Conservation (phyloP, 2,797 vertebrate species). For the Anguilla anguilla region DNA sequence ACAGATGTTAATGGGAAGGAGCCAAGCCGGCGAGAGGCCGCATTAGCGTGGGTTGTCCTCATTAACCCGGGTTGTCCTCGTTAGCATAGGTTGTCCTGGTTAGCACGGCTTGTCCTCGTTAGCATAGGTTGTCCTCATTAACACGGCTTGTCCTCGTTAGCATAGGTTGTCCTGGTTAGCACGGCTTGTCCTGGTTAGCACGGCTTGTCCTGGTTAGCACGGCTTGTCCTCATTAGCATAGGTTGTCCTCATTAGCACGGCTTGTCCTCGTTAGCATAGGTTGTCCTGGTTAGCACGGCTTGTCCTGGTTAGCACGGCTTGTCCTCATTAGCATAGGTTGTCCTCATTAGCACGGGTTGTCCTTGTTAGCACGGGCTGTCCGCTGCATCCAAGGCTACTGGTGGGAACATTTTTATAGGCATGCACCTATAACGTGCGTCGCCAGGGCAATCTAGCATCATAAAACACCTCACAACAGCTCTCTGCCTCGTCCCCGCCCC, state of each 20-base stretch:
- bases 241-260: background rate
- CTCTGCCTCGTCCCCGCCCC: background rate
- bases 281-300: too few relatives aligned
- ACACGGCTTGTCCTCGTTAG: background rate
- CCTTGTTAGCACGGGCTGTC: background rate
- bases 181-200: background rate
- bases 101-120: background rate
- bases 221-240: background rate
- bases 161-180: background rate
- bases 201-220: background rate
- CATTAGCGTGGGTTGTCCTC: background rate
- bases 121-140: background rate
- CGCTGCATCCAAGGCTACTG: background rate
- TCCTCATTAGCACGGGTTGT: background rate
- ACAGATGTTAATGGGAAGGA: background rate
- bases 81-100: background rate
- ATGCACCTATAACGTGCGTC: background rate
- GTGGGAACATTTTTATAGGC: slow-evolving; percentile 9
- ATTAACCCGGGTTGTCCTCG: background rate
- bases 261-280: background rate
- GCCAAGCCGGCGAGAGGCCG: background rate
- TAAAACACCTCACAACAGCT: background rate
- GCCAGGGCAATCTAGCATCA: background rate
- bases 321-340: background rate
- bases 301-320: background rate